Evolutionary conservation across 2,113 vertebrate genomes (phyloP).

Genomic region (Caracal caracal): DNA sequence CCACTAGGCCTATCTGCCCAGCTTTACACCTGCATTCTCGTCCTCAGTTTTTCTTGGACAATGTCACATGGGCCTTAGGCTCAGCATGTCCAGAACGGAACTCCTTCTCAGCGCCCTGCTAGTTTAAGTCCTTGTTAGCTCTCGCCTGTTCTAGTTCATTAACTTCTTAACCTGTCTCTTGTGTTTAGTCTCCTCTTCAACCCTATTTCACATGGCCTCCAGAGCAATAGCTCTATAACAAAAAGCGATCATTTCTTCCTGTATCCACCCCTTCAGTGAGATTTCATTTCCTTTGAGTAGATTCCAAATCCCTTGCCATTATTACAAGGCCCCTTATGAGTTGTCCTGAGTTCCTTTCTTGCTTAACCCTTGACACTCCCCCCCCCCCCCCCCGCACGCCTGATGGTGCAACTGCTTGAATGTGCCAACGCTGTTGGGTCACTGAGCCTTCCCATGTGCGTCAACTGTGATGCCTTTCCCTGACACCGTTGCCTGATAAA

Average conservation of each 20-base stretch:
- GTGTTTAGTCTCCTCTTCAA: not conserved
- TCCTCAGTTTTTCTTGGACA: not conserved
- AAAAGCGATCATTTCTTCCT: not conserved
- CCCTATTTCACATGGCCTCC: not conserved
- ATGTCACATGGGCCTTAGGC: rapidly evolving
- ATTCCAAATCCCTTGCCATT: not conserved
- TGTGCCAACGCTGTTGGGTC: not conserved
- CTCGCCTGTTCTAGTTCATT: not conserved
- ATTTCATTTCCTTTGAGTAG: not conserved
- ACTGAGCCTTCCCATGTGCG: rapidly evolving
- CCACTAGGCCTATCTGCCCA: not conserved
- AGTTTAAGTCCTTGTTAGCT: not conserved
- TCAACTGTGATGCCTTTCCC: not conserved
- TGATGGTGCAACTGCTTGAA: not conserved
- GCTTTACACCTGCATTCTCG: not conserved
- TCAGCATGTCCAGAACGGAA: not conserved
- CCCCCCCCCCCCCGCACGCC: too few species aligned
- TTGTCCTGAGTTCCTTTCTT: not conserved
- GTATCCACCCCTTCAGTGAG: not conserved
- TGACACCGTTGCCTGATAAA: not conserved
- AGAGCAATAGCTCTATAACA: not conserved
- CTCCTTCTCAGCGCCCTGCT: not conserved
- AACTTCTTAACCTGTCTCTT: not conserved
- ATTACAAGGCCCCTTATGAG: not conserved
- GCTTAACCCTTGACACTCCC: not conserved